Evolutionary conservation across 2,113 vertebrate species (phyloP).

Genomic region (Ivindomyrus marchei): DNA sequence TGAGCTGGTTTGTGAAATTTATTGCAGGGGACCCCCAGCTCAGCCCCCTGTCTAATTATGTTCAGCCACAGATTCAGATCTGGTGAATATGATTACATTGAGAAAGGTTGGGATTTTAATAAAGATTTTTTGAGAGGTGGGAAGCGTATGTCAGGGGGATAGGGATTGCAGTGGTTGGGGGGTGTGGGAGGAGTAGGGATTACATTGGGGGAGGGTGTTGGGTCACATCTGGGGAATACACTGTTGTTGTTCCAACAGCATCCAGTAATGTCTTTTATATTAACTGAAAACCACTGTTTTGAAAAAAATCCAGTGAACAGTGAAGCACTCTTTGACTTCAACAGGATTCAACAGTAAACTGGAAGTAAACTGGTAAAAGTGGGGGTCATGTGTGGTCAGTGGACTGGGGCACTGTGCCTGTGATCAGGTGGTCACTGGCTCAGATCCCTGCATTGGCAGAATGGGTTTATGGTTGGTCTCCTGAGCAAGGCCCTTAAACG

Average conservation of each 20-base stretch:
- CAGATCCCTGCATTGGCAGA: not conserved
- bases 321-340: not conserved
- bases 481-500: not conserved
- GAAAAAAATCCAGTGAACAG: not conserved
- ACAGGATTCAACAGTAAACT: not conserved
- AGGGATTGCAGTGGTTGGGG: not conserved
- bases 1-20: not conserved
- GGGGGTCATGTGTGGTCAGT: not conserved
- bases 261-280: not conserved
- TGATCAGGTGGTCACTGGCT: not conserved
- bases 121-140: not conserved
- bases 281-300: not conserved
- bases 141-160: not conserved
- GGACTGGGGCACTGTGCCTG: not conserved
- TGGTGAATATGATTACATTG: not conserved
- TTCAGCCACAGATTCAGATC: not conserved
- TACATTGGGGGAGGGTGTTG: not conserved
- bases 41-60: not conserved
- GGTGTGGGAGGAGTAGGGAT: not conserved
- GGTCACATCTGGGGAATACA: not conserved
- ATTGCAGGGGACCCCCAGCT: not conserved
- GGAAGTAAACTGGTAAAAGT: not conserved
- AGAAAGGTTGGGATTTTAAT: not conserved
- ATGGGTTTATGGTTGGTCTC: not conserved
- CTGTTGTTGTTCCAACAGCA: not conserved